Conservation (phyloP, 2,797 vertebrate species). For the Argentina silus region DNA sequence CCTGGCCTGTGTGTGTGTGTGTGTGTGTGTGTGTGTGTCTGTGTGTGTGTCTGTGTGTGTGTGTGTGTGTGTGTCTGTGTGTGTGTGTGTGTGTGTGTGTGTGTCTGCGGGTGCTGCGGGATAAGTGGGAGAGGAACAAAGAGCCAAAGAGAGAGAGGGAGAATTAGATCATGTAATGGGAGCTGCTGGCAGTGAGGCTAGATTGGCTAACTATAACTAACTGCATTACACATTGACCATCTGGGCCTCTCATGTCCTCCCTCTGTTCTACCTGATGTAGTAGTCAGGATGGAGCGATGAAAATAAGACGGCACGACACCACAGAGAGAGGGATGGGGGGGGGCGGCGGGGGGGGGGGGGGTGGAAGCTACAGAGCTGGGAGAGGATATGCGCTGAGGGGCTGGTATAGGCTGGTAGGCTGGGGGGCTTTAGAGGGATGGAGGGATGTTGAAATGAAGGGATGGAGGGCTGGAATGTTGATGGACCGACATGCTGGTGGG, state of each 20-base stretch:
- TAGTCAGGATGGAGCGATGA: slow-evolving; percentile 58
- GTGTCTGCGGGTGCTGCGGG: slow-evolving; percentile 47
- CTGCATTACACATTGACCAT: slow-evolving; percentile 81
- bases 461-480: background rate
- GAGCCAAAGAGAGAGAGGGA: slow-evolving; percentile 5
- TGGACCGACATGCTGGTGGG: background rate
- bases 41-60: too few species aligned
- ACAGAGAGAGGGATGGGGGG: background rate
- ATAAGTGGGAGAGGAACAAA: slow-evolving; percentile 20
- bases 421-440: too few species aligned
- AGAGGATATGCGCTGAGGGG: too few species aligned
- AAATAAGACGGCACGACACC: slow-evolving; percentile 38
- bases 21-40: background rate
- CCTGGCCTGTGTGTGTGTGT: slow-evolving; percentile 60
- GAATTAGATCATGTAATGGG: slow-evolving; percentile 81
- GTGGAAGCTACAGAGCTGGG: background rate
- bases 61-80: too few species aligned
- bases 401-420: too few species aligned
- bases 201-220: slow-evolving; percentile 80
- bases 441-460: too few species aligned
- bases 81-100: too few species aligned
- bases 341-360: too few species aligned
- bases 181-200: slow-evolving; percentile 76
- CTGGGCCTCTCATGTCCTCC: slow-evolving; percentile 72
- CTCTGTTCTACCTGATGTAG: slow-evolving; percentile 65